Percentiles rank a stretch among this genome's conserved stretches.
phyloP scores from a whole-genome alignment of 2,888 invertebrate genomes.

The Oscheius sp. region DNA sequence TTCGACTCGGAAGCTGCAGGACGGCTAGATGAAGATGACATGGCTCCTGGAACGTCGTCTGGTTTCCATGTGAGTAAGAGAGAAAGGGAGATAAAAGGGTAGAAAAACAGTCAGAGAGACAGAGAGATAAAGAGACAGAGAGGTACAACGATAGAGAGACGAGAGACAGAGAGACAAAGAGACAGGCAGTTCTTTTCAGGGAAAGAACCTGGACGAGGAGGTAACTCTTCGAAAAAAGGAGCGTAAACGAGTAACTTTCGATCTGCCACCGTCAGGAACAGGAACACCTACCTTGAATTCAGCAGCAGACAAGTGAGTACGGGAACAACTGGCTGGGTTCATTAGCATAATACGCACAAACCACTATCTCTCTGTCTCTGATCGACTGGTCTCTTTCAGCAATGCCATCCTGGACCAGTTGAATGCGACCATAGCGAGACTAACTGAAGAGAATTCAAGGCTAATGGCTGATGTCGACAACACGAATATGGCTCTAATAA shows the following conservation, averaged over 20 bases:
- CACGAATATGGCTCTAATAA: background rate
- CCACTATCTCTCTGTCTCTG: background rate
- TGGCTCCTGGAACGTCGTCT: conserved; percentile 38
- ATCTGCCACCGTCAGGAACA: conserved; percentile 49
- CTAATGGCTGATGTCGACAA: conserved; percentile 19
- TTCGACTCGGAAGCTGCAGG: too few relatives aligned
- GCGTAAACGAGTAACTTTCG: conserved; percentile 68
- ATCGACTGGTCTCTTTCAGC: conserved; percentile 2
- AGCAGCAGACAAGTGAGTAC: conserved; percentile 15
- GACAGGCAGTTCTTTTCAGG: background rate
- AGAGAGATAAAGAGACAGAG: too few relatives aligned
- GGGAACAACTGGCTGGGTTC: background rate
- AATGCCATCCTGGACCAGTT: conserved; percentile 6
- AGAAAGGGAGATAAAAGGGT: too few relatives aligned
- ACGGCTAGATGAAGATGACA: conserved; percentile 37
- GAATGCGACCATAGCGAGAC: conserved; percentile 14
- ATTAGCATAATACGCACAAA: conserved; percentile 14
- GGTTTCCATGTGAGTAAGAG: conserved; percentile 9
- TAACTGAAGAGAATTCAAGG: conserved; percentile 13
- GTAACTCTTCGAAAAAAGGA: conserved; percentile 42
- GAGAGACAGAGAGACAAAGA: too few relatives aligned
- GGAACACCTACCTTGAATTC: conserved; percentile 7
- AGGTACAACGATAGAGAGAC: too few relatives aligned
- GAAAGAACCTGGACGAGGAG: conserved; percentile 41
- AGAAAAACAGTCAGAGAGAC: too few relatives aligned